Evolutionary conservation across 2,888 invertebrate genomes (phyloP), one percentile per base, ranked within the genome.

Genomic region (Pristionchus exspectatus): DNA sequence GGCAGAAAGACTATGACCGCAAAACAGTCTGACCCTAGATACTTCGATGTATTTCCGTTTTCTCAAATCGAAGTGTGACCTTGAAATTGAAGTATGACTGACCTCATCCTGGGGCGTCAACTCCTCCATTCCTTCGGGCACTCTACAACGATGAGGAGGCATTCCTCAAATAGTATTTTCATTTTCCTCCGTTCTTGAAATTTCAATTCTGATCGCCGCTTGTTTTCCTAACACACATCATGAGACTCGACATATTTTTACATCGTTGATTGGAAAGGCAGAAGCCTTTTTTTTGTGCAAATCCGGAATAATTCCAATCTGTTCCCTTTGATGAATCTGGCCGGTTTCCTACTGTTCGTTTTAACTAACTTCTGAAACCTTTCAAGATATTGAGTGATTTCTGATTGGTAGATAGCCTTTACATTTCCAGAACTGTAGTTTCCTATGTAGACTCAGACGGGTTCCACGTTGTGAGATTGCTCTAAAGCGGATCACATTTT

Each of bases 21-120:
- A 9, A 50, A 50, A 3, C 44, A 9, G 44, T 44, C 9, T 44
- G 44, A 44, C 44, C 44, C n/a, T n/a, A n/a, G n/a, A 9, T 44
- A 44, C 44, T 44, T 44, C 12, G 5, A 50, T 50, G 10, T 1
- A 50, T 50, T 50, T 50, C 44, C 9, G 44, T 9, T 12, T 50
- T 50, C 44, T 50, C 44, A 9, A 12, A 1, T 50, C 12, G 4
- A 10, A 50, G 44, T 50, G 44, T 50, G 44, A 50, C 44, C 44
- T 7, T 50, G 9, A 50, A 9, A 50, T 10, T 0, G 44, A 50
- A 7, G 44, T 7, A 69, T 27, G 44, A 24, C 54, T 72, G 24
- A 91, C 92, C n/a, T 90, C 84, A 87, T 92, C 91, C 59, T 91
- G 89, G 0, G 91, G 88, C n/a, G 90, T 54, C 27, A 92, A 89